Evolutionary conservation across 2,888 invertebrate species (phyloP), one percentile per base, ranked within the genome.

Genomic region (Acrobasis suavella): DNA sequence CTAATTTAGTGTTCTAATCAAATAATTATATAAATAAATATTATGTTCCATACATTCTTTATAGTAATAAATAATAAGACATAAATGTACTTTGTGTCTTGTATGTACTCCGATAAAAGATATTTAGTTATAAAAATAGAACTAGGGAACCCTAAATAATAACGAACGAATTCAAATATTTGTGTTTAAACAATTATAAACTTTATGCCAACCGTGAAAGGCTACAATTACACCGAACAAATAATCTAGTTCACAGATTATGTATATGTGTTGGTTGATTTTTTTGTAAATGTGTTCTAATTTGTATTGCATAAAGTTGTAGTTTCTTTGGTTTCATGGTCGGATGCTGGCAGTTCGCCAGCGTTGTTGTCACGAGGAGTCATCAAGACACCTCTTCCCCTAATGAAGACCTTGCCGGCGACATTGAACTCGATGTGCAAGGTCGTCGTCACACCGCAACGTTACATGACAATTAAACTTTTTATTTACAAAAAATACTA

Each of bases 371-470:
- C 61, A 65, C 69, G 68, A 67, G 46, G 52, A 59, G 49, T 68
- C 68, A 72, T 67, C 67, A 66, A 59, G 68, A 76, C 82, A 82
- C 80, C 81, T 78, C 79, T 60, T 67, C 75, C 75, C 74, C 72
- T 72, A 73, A 72, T 62, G 65, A 51, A 72, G 75, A 76, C 84
- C 81, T 85, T 80, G 83, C 69, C 63, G 63, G 63, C 70, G 81
- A 79, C 84, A 82, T 75, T 86, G 82, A 80, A 78, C 78, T 70
- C 73, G 69, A 72, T 77, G 64, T 32, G 38, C 65, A 69, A 74
- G 72, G 69, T 60, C 39, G 51, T 10, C 7, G 17, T 60, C 39
- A 60, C 39, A 60, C 60, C 51, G 60, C 12, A 14, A 7, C 38
- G 39, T 12, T 9, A 55, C 12, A 42, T 42, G 3, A 42, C 46